Conservation (phyloP, 2,797 vertebrate genomes). For the Phataginus tetradactyla region DNA sequence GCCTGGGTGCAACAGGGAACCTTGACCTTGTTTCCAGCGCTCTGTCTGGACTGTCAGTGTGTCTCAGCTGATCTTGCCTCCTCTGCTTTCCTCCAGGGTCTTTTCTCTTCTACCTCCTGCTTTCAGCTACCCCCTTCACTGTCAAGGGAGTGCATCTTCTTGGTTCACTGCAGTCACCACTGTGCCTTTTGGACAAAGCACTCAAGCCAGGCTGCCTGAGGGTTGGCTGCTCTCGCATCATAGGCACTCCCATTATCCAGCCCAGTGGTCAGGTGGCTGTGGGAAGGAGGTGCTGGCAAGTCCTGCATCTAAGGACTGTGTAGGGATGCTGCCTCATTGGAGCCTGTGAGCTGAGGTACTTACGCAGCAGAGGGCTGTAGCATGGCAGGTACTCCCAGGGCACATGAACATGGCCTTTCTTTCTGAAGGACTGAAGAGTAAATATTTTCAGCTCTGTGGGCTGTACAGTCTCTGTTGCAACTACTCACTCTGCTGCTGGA, state of each 20-base stretch:
- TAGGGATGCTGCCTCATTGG: not conserved
- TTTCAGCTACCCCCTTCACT: not conserved
- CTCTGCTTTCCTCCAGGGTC: too few relatives aligned
- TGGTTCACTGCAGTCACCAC: not conserved
- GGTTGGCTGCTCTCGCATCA: not conserved
- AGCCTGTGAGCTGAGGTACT: not conserved
- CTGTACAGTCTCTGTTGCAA: not conserved
- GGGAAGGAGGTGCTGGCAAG: not conserved
- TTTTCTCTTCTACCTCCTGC: not conserved
- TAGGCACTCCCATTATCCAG: not conserved
- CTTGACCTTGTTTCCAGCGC: not conserved
- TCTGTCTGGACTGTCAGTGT: fast-evolving
- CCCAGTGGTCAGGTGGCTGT: not conserved
- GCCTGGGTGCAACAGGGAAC: fast-evolving
- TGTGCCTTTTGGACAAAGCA: not conserved
- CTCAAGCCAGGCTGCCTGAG: not conserved
- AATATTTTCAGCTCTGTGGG: not conserved
- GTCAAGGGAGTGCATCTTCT: not conserved
- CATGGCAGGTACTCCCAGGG: fast-evolving
- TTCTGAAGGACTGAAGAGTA: not conserved
- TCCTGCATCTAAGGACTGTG: too few relatives aligned
- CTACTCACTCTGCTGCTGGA: not conserved
- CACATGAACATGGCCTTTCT: not conserved
- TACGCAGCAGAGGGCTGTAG: too few relatives aligned
- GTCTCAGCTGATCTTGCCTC: not conserved